A percentile compares a stretch with the other conserved stretches of the same genome.
Conservation (phyloP, 1,140 invertebrate genomes). For the Bombus vancouverensis region DNA sequence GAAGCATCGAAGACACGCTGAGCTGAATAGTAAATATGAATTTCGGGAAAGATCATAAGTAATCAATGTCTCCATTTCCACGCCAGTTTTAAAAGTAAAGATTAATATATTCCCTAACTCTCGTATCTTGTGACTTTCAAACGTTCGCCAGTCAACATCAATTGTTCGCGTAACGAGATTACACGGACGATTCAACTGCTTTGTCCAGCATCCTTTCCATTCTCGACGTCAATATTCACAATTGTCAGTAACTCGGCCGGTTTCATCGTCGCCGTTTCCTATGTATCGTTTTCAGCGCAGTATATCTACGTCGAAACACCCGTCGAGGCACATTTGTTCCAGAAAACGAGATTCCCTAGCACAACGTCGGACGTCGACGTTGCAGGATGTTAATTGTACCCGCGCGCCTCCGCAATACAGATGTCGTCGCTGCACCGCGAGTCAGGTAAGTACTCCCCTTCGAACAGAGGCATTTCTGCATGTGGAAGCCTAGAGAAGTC, state of each 20-base stretch:
- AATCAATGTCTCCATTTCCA: too few relatives aligned
- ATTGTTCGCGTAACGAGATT: background rate
- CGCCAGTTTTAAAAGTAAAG: too few relatives aligned
- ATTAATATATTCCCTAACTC: background rate
- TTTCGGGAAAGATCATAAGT: too few relatives aligned
- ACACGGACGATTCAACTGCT: background rate
- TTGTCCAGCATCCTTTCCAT: background rate
- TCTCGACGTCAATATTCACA: background rate
- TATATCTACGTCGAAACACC: constrained; percentile 16
- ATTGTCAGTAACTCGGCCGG: background rate
- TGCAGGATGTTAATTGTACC: constrained; percentile 25
- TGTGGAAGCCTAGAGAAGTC: background rate
- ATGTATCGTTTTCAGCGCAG: constrained; percentile 31
- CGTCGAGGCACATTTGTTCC: constrained; percentile 12
- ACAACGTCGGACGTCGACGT: background rate
- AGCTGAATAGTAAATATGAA: too few relatives aligned
- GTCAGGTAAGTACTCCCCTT: background rate
- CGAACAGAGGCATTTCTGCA: background rate
- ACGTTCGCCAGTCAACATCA: background rate
- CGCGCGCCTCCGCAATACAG: background rate
- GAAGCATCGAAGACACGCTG: too few relatives aligned
- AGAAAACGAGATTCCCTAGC: constrained; percentile 29
- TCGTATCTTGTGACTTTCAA: background rate
- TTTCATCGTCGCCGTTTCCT: constrained; percentile 22
- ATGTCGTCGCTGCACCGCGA: background rate